Percentiles rank a stretch among this genome's conserved stretches.
These are phyloP conservation scores for Dendronephthya gigantea DNA, from an alignment of 64 coral and sea anemone genomes.

Conservation along the genomic window DNA sequence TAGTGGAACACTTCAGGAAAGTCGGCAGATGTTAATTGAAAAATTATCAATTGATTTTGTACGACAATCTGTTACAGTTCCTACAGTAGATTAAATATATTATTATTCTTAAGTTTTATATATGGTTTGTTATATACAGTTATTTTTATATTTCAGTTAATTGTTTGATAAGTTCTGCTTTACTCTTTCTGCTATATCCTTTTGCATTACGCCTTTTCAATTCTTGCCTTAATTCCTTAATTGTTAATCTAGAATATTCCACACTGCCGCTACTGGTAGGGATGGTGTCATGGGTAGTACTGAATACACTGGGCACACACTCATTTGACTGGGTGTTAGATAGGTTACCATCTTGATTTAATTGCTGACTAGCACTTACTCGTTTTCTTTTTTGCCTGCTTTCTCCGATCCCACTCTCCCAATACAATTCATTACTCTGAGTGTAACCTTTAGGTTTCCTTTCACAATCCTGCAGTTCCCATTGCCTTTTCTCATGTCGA, in stretches of 20 bases:
- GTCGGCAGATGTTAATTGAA: conserved; percentile 32
- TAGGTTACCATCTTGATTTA: too few relatives aligned
- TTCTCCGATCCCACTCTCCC: not conserved
- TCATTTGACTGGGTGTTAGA: too few relatives aligned
- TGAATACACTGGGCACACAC: too few relatives aligned
- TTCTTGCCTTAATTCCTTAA: not conserved
- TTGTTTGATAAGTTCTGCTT: not conserved
- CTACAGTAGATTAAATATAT: too few relatives aligned
- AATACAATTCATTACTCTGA: not conserved
- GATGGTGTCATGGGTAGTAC: too few relatives aligned
- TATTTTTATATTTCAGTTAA: too few relatives aligned
- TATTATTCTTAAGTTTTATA: too few relatives aligned
- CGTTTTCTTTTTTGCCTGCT: conserved; percentile 3
- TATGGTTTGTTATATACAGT: not conserved
- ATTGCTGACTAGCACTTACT: too few relatives aligned
- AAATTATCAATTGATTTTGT: conserved; percentile 34
- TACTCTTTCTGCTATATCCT: not conserved
- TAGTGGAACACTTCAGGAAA: not conserved
- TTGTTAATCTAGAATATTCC: not conserved
- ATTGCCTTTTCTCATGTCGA: not conserved
- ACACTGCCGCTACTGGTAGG: too few relatives aligned
- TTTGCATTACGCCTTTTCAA: not conserved
- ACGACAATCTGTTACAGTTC: not conserved
- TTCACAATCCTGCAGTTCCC: not conserved
- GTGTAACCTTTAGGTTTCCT: not conserved